Evolutionary conservation across 2,113 vertebrate genomes (phyloP).

Genomic region (Abramis brama): DNA sequence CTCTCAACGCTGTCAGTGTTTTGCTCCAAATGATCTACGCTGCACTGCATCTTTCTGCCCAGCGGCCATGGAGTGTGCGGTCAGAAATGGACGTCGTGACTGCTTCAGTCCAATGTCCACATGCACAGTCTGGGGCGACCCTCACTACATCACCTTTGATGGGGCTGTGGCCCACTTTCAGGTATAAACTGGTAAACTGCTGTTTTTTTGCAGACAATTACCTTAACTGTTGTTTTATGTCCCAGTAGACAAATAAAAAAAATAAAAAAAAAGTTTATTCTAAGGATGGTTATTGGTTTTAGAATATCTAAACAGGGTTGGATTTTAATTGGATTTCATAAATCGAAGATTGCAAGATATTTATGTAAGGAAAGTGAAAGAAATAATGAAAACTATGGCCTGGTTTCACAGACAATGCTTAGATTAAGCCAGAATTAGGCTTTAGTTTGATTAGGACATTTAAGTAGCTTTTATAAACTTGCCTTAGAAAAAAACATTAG

Average conservation of each 20-base stretch:
- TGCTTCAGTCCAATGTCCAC: constrained; percentile 64
- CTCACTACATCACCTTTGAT: constrained; percentile 80
- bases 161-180: constrained; percentile 71
- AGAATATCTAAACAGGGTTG: background rate
- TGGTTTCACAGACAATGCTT: too few relatives aligned
- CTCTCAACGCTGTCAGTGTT: constrained; percentile 65
- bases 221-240: background rate
- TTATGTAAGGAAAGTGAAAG: background rate
- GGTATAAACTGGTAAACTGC: background rate
- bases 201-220: background rate
- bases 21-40: constrained; percentile 55
- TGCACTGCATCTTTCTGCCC: constrained; percentile 60
- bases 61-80: constrained; percentile 61
- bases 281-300: background rate
- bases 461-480: too few relatives aligned
- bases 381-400: background rate
- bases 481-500: background rate
- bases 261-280: background rate
- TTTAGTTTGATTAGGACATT: too few relatives aligned
- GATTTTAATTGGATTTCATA: background rate
- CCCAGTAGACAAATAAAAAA: background rate
- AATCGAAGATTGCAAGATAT: background rate
- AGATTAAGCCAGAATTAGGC: too few relatives aligned
- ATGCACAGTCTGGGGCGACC: constrained; percentile 66
- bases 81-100: constrained; percentile 59